Percentiles rank a stretch among this genome's conserved stretches.
Evolutionary conservation across 2,113 vertebrate species (phyloP).

Genomic region (Peromyscus polionotus): DNA sequence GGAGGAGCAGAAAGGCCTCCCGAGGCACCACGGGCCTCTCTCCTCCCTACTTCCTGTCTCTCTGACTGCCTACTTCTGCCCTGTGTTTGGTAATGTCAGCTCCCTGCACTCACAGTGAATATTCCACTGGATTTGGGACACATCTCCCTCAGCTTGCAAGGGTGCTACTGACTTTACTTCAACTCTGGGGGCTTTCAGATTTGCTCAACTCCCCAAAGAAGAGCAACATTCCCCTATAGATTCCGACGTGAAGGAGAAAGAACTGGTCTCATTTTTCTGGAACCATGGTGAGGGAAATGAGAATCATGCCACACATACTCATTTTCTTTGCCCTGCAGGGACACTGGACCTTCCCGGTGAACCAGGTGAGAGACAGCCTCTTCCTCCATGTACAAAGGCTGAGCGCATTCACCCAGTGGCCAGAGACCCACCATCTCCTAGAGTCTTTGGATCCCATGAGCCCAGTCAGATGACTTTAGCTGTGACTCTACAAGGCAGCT

Average conservation of each 20-base stretch:
- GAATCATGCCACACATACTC: not conserved
- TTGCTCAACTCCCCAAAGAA: slow-evolving; percentile 24
- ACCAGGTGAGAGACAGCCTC: not conserved
- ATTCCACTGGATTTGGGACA: slow-evolving; percentile 44
- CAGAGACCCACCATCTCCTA: not conserved
- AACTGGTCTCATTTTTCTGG: not conserved
- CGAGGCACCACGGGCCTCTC: not conserved
- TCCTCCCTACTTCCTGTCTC: not conserved
- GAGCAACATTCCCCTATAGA: not conserved
- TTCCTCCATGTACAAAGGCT: not conserved
- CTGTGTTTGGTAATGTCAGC: not conserved
- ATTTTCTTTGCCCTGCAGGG: not conserved
- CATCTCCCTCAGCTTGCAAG: not conserved
- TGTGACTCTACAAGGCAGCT: not conserved
- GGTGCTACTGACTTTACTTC: slow-evolving; percentile 13
- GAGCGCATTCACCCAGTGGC: not conserved
- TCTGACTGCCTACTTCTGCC: not conserved
- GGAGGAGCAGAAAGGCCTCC: not conserved
- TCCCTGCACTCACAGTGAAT: not conserved
- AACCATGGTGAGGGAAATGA: slow-evolving; percentile 27
- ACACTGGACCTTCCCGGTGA: not conserved
- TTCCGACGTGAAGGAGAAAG: not conserved
- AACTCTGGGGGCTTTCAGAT: not conserved
- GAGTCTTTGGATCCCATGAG: not conserved
- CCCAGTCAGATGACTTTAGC: not conserved